phyloP scores from a whole-genome alignment of 2,113 vertebrate species.

The Cynoglossus semilaevis region DNA sequence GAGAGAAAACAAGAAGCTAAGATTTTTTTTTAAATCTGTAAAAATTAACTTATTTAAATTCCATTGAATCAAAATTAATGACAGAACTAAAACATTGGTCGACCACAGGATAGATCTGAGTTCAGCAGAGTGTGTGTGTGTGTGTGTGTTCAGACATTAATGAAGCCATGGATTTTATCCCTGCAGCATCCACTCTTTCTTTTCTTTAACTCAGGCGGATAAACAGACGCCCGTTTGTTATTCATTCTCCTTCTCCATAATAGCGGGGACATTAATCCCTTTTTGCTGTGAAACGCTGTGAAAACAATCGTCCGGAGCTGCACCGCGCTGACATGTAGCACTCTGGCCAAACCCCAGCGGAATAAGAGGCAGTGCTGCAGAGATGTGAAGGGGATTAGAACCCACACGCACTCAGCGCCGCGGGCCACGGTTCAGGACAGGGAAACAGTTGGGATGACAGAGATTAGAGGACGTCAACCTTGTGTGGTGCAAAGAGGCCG shows the following conservation, averaged over 20 bases:
- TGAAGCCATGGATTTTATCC: conserved; percentile 7
- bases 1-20: neutral
- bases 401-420: conserved; percentile 63
- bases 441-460: conserved; percentile 63
- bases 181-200: conserved; percentile 29
- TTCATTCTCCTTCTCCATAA: conserved; percentile 69
- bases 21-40: neutral
- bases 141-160: neutral
- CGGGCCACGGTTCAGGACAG: conserved; percentile 68
- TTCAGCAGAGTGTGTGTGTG: neutral
- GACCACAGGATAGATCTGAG: neutral
- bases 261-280: conserved; percentile 61
- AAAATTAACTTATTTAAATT: neutral
- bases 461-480: conserved; percentile 68
- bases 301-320: conserved; percentile 41
- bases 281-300: conserved; percentile 57
- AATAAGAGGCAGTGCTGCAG: conserved; percentile 44
- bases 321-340: conserved; percentile 39
- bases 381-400: conserved; percentile 69
- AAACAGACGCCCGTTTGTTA: conserved; percentile 66
- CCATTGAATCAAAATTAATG: neutral
- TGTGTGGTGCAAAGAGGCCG: conserved; percentile 31
- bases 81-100: too few relatives aligned
- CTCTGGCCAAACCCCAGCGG: conserved; percentile 63
- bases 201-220: conserved; percentile 44